Conservation (phyloP, 2,888 invertebrate genomes). For the Tiliacea aurago region DNA sequence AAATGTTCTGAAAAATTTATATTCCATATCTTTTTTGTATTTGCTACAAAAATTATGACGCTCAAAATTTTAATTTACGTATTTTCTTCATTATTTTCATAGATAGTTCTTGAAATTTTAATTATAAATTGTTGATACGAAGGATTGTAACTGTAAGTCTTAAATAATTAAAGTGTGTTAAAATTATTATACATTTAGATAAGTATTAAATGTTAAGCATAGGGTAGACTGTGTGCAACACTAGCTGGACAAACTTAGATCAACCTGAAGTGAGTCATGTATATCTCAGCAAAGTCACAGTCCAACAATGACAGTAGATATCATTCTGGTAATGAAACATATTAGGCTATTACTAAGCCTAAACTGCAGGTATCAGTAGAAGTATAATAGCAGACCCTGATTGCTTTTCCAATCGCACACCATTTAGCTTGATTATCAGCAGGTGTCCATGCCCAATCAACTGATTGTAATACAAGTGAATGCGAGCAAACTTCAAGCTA, state of each 20-base stretch:
- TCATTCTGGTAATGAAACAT: not conserved
- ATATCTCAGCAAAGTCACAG: not conserved
- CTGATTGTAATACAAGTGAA: not conserved
- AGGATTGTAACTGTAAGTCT: slow-evolving; percentile 57
- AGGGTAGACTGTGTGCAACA: slow-evolving; percentile 52
- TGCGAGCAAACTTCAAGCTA: not conserved
- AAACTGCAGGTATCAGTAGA: not conserved
- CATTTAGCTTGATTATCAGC: not conserved
- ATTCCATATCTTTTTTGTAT: slow-evolving; percentile 1
- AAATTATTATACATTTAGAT: slow-evolving; percentile 59
- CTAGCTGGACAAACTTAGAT: not conserved
- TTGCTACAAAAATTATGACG: slow-evolving; percentile 43
- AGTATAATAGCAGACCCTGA: not conserved
- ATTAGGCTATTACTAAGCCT: not conserved
- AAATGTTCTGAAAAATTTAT: slow-evolving; percentile 6
- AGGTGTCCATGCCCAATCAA: too few species aligned
- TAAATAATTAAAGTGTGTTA: slow-evolving; percentile 56
- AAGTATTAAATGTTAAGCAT: slow-evolving; percentile 65
- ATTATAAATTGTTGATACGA: slow-evolving; percentile 62
- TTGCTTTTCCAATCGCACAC: not conserved
- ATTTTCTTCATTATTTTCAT: slow-evolving; percentile 38
- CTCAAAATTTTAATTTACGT: slow-evolving; percentile 54
- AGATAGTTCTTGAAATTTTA: slow-evolving; percentile 57
- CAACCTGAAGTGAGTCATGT: not conserved
- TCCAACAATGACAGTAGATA: not conserved